These are phyloP conservation scores for Lottia scabra DNA, from an alignment of 2,888 invertebrate species.

Conservation along the genomic window DNA sequence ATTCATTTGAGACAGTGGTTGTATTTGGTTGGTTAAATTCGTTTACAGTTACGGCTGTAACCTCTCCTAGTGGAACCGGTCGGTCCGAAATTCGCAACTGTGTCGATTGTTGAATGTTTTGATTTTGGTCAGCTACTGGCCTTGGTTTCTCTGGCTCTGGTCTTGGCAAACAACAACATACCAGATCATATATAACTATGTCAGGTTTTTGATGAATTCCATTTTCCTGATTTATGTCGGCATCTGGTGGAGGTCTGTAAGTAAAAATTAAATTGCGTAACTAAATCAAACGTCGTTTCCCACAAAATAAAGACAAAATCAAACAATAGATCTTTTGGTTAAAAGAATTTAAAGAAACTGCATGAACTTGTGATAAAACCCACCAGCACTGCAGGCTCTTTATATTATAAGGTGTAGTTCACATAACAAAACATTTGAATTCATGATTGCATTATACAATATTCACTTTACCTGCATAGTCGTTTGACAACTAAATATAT, in stretches of 20 bases:
- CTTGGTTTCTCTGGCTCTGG: neutral
- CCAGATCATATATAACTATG: neutral
- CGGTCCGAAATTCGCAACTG: neutral
- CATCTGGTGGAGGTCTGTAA: neutral
- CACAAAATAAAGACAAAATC: too few relatives aligned
- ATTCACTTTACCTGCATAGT: conserved; percentile 18
- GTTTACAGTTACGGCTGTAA: neutral
- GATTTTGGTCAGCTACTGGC: neutral
- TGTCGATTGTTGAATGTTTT: neutral
- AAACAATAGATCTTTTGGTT: too few relatives aligned
- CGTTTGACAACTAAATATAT: conserved; percentile 31
- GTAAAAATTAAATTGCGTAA: neutral
- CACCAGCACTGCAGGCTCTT: too few relatives aligned
- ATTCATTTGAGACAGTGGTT: too few relatives aligned
- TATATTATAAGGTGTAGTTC: neutral
- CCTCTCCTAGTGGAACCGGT: neutral
- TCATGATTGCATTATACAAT: too few relatives aligned
- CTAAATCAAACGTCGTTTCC: too few relatives aligned
- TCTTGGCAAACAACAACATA: neutral
- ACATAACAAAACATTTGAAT: neutral
- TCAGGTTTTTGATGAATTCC: neutral
- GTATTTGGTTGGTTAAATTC: neutral
- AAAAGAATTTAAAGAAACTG: too few relatives aligned
- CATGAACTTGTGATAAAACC: too few relatives aligned
- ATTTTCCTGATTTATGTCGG: neutral